Evolutionary conservation across 2,797 vertebrate species (phyloP), one percentile per base, ranked within the genome.

Genomic region (Acrocephalus scirpaceus): DNA sequence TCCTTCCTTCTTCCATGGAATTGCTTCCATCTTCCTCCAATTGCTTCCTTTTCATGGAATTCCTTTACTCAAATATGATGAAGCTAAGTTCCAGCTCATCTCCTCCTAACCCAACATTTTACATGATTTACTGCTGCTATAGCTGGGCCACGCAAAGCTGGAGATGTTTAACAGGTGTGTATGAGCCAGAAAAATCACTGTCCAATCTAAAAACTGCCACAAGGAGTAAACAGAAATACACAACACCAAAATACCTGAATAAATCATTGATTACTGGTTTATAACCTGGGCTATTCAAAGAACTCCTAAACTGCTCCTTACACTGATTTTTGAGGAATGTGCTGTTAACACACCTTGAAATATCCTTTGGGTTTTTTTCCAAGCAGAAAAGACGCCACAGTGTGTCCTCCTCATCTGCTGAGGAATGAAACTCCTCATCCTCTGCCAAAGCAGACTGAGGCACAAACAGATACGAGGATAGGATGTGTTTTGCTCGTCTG

Each of bases 361-460:
- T 16, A 62, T 19, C 66, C 70, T 40, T 34, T 48, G 57, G 57
- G 22, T 71, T 84, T 81, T 27, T 36, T 21, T 18, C 15, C 47
- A 23, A 42, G 27, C 0, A 1, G n/a, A 69, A n/a, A 58, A 38
- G 76, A 53, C 7, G 3, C 10, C 17, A 7, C 3, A 61, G 38
- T 1, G 1, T 7, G 11, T 45, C 66, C 36, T 87, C 15, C 42
- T 82, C 51, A 51, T 34, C 44, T 73, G 51, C 34, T 20, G 65
- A 77, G 65, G 58, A 88, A 47, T 13, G 36, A 61, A 91, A 36
- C 1, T 21, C n/a, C 60, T 73, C 69, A 36, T 26, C 22, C 36
- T 20, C 1, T 38, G 66, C 57, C 70, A 73, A 48, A 44, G 71
- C 7, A 84, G 76, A 13, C n/a, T 26, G 16, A 83, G 67, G 51